Conservation (phyloP, 2,113 vertebrate genomes). For the Phylloscopus trochiloides region DNA sequence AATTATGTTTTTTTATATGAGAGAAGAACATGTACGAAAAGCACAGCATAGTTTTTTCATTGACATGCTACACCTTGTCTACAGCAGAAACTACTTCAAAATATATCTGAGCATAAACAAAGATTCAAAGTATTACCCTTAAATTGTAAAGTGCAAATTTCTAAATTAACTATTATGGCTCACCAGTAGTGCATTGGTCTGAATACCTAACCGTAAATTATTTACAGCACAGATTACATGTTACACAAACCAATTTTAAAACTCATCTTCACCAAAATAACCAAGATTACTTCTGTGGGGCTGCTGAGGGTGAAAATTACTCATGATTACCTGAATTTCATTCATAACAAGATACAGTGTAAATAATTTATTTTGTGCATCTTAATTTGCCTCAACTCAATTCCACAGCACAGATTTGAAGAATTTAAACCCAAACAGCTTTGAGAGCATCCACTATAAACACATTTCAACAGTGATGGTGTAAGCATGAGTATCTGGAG, state of each 20-base stretch:
- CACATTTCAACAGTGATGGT: not conserved
- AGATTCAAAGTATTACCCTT: not conserved
- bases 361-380: not conserved
- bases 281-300: not conserved
- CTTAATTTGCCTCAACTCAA: not conserved
- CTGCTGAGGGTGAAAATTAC: not conserved
- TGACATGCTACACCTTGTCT: not conserved
- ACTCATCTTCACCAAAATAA: not conserved
- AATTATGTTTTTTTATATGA: not conserved
- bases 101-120: not conserved
- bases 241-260: not conserved
- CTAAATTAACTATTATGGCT: not conserved
- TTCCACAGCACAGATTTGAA: not conserved
- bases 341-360: not conserved
- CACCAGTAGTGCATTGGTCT: not conserved
- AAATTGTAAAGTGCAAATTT: not conserved
- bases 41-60: not conserved
- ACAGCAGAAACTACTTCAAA: not conserved
- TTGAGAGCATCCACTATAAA: not conserved
- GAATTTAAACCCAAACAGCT: not conserved
- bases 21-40: not conserved
- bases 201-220: not conserved
- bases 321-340: not conserved
- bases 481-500: not conserved
- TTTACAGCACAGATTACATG: not conserved